A percentile compares a stretch with the other conserved stretches of the same genome.
phyloP scores from a whole-genome alignment of 2,797 vertebrate species.

The Crenichthys baileyi region DNA sequence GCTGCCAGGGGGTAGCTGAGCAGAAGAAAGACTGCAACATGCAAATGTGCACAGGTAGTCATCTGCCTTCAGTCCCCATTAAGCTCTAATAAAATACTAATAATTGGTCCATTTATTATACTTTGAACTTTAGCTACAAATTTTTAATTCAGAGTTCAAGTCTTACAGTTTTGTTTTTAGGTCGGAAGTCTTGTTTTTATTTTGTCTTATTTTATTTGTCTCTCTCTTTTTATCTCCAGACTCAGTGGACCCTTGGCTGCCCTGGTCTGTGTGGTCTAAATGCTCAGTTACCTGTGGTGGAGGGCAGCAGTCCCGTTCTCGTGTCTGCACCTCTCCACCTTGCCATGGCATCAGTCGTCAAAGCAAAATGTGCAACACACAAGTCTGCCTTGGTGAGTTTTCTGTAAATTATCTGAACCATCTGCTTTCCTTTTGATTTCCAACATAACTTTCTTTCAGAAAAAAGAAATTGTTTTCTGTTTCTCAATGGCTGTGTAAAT shows the following conservation, averaged over 20 bases:
- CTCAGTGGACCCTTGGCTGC: conserved; percentile 54
- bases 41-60: conserved; percentile 72
- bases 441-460: background rate
- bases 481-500: background rate
- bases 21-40: conserved; percentile 78
- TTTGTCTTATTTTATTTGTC: too few relatives aligned
- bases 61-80: background rate
- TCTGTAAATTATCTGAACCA: background rate
- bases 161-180: background rate
- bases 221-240: conserved; percentile 59
- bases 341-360: conserved; percentile 82
- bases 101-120: background rate
- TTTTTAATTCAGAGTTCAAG: background rate
- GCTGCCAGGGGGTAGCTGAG: conserved; percentile 73
- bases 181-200: background rate
- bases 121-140: background rate
- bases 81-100: background rate
- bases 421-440: background rate
- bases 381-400: conserved; percentile 89
- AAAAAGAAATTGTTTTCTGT: too few relatives aligned
- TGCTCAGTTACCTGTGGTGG: conserved; percentile 90
- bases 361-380: conserved; percentile 87
- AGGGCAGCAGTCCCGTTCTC: conserved; percentile 85
- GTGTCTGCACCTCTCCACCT: conserved; percentile 71
- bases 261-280: conserved; percentile 85